Evolutionary conservation across 2,113 vertebrate species (phyloP).

Genomic region (Rhabdomys dilectus): DNA sequence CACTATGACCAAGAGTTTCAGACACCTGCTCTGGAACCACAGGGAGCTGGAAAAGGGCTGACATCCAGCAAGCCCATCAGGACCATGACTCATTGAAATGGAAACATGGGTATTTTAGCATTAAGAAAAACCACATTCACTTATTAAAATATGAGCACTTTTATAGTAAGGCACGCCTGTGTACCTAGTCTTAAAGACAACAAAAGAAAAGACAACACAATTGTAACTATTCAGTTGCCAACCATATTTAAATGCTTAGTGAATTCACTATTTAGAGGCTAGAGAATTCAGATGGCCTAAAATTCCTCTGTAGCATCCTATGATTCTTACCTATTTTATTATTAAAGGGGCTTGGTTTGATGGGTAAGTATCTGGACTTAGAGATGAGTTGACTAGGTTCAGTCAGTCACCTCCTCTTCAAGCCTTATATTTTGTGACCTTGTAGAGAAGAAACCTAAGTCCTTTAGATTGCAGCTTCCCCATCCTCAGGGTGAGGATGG

Average conservation of each 20-base stretch:
- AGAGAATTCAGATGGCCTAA: not conserved
- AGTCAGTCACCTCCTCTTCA: not conserved
- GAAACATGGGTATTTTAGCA: conserved; percentile 13
- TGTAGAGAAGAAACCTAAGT: not conserved
- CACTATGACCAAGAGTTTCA: not conserved
- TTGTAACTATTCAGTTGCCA: not conserved
- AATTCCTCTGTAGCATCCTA: not conserved
- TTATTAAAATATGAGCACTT: not conserved
- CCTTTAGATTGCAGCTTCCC: not conserved
- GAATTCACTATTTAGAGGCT: too few relatives aligned
- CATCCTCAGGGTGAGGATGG: not conserved
- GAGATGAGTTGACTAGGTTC: not conserved
- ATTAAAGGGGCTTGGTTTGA: not conserved
- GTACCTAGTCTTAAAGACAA: not conserved
- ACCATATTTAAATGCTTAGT: not conserved
- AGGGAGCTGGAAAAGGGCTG: not conserved
- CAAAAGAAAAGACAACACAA: not conserved
- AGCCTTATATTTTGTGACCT: not conserved
- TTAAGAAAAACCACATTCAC: conserved; percentile 3
- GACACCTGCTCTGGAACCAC: conserved; percentile 52
- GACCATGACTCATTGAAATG: conserved; percentile 21
- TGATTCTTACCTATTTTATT: not conserved
- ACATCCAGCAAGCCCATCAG: not conserved
- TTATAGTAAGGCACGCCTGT: not conserved
- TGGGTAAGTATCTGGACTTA: not conserved